Conservation (phyloP, 2,797 vertebrate species). For the Parambassis ranga region DNA sequence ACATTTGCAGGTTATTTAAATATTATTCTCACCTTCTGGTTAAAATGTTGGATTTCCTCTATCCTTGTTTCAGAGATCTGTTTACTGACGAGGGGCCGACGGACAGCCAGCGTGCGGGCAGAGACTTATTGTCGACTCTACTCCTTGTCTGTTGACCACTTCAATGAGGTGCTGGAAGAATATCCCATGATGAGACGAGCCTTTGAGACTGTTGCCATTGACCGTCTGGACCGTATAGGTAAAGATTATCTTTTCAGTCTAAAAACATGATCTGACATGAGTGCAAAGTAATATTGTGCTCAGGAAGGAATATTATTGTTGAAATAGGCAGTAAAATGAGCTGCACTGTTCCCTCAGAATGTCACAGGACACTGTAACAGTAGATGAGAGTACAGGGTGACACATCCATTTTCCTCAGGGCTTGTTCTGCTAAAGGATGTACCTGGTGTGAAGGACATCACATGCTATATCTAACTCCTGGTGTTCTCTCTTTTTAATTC, state of each 20-base stretch:
- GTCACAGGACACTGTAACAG: conserved; percentile 58
- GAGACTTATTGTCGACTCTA: conserved; percentile 93
- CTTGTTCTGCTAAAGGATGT: conserved; percentile 53
- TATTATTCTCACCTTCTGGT: too few relatives aligned
- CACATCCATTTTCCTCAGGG: conserved; percentile 50
- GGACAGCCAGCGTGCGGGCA: conserved; percentile 89
- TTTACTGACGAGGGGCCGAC: conserved; percentile 88
- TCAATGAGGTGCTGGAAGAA: conserved; percentile 94
- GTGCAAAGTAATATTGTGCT: too few relatives aligned
- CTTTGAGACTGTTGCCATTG: conserved; percentile 93
- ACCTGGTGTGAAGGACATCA: conserved; percentile 60
- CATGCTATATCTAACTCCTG: conserved; percentile 25
- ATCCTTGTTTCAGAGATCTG: conserved; percentile 85
- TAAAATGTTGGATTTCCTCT: background rate
- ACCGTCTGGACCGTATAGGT: conserved; percentile 93
- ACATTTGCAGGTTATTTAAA: too few relatives aligned
- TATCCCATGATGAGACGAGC: conserved; percentile 96
- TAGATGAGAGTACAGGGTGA: conserved; percentile 61
- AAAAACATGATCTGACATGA: too few relatives aligned
- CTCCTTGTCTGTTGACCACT: conserved; percentile 92
- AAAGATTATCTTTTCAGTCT: too few relatives aligned
- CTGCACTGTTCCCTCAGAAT: conserved; percentile 34
- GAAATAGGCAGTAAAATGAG: conserved; percentile 51
- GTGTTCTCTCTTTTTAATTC: conserved; percentile 32
- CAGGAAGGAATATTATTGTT: conserved; percentile 28